Evolutionary conservation across 2,113 vertebrate genomes (phyloP), one percentile per base, ranked within the genome.

Genomic region (Sorex araneus): DNA sequence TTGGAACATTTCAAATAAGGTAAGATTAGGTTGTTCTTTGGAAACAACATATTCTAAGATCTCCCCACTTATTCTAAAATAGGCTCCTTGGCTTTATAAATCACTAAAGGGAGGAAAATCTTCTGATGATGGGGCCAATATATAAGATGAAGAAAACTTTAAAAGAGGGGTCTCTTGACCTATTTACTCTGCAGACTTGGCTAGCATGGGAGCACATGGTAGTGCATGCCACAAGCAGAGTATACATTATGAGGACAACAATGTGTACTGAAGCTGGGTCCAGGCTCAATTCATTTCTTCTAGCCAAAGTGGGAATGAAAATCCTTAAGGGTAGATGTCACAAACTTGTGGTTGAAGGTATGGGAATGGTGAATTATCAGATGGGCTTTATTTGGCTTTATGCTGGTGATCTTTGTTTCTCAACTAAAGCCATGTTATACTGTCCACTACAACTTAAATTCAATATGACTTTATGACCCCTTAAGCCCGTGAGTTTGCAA

Each of bases 1-100:
- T n/a, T 47, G 27, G 76, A 66, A n/a, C 15, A 90, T 75, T 92
- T 66, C 40, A 71, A 40, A 88, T 34, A 77, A 75, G 84, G 81
- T 27, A 11, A 43, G 75, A 84, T 11, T 28, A 40, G 32, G 27
- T 66, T 60, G 1, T 7, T 76, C 57, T 47, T 64, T 45, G 57
- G n/a, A 91, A 79, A 83, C 1, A 92, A 40, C 2, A 43, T n/a
- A 40, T 1, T 7, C 12, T 66, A 67, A 88, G 19, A 30, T 60
- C 34, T 32, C 84, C 45, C 30, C 67, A 25, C 11, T 71, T 70
- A 40, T 23, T 94, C 10, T n/a, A 28, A 79, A 78, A 64, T 90
- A 77, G 23, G 9, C 73, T 90, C 30, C 84, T 23, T 80, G 47
- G 36, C 11, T 23, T 71, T 54, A 54, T 75, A n/a, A 34, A 40